A percentile compares a stretch with the other conserved stretches of the same genome.
Conservation (phyloP, 2,113 vertebrate genomes). For the Beaufortia kweichowensis region DNA sequence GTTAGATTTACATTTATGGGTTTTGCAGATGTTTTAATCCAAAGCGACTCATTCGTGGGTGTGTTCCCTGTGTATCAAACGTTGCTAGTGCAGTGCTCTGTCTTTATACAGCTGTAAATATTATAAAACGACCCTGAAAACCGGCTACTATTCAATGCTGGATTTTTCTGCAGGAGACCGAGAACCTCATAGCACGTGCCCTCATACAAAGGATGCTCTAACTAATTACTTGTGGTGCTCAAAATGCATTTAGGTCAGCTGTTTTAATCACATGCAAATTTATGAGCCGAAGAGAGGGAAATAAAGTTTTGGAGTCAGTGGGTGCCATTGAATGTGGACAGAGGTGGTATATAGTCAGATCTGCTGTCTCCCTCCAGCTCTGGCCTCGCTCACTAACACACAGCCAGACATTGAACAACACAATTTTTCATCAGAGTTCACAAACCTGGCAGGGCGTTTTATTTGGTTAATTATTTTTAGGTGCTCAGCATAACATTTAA, state of each 20-base stretch:
- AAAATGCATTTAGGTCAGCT: conserved; percentile 82
- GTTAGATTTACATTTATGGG: too few species aligned
- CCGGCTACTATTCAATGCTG: not conserved
- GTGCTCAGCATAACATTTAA: not conserved
- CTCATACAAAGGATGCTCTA: conserved; percentile 65
- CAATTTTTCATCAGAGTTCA: not conserved
- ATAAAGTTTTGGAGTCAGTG: conserved; percentile 71
- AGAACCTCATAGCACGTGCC: conserved; percentile 16
- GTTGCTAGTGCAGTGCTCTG: too few species aligned
- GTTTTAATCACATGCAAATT: conserved; percentile 79
- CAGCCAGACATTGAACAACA: conserved; percentile 7
- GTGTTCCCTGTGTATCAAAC: too few species aligned
- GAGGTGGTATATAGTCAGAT: not conserved
- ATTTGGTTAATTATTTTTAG: conserved; percentile 26
- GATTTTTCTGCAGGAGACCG: conserved; percentile 1
- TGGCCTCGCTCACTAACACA: not conserved
- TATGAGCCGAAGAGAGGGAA: conserved; percentile 72
- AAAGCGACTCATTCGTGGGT: too few species aligned
- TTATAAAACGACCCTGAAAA: too few species aligned
- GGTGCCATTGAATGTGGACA: conserved; percentile 68
- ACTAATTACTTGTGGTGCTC: conserved; percentile 75
- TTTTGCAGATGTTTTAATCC: too few species aligned
- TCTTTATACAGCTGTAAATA: too few species aligned
- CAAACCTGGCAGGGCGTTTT: conserved; percentile 18
- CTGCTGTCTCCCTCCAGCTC: not conserved